Conservation (phyloP, 2,797 vertebrate species). For the Kryptolebias ocellatus region DNA sequence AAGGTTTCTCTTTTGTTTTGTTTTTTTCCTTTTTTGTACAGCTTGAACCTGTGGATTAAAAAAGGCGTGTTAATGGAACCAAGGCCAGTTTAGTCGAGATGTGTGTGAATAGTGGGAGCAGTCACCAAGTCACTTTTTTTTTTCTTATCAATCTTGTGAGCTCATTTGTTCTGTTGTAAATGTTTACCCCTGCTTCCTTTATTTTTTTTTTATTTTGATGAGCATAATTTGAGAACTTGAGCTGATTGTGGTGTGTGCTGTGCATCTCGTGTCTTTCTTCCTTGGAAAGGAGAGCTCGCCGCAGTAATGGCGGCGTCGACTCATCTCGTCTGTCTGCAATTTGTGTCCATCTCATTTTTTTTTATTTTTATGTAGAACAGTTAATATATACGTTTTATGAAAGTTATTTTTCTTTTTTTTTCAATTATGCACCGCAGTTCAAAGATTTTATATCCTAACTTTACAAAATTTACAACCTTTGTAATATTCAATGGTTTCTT, state of each 20-base stretch:
- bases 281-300: constrained; percentile 67
- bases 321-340: constrained; percentile 78
- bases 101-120: constrained; percentile 72
- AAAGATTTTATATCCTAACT: constrained; percentile 88
- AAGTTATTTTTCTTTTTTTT: constrained; percentile 78
- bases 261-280: constrained; percentile 76
- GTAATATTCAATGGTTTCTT: constrained; percentile 85
- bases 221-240: constrained; percentile 72
- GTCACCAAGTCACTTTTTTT: constrained; percentile 81
- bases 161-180: constrained; percentile 70
- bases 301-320: constrained; percentile 69
- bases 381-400: constrained; percentile 86
- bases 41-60: constrained; percentile 73
- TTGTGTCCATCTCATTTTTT: constrained; percentile 80
- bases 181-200: constrained; percentile 14
- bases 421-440: constrained; percentile 84
- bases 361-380: constrained; percentile 82
- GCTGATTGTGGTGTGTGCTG: constrained; percentile 73
- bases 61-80: constrained; percentile 62
- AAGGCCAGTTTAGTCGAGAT: constrained; percentile 75
- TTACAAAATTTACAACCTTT: constrained; percentile 86
- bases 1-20: constrained; percentile 53
- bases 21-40: constrained; percentile 62
- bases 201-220: constrained; percentile 28
- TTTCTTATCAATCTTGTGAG: constrained; percentile 56